Conservation (phyloP, 2,888 invertebrate species). For the Macaria liturata region DNA sequence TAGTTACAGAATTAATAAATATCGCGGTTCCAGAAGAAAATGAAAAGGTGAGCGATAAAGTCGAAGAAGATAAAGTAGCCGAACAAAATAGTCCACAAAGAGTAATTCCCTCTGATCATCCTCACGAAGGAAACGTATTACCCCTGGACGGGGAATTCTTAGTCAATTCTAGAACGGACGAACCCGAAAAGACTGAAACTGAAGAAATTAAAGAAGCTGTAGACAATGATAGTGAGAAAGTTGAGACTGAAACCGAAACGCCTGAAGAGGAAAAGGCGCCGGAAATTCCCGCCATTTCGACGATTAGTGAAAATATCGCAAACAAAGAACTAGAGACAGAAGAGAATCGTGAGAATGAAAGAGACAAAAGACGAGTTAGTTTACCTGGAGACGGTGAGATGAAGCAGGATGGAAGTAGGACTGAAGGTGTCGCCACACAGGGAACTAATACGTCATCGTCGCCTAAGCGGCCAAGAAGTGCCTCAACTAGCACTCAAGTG, state of each 20-base stretch:
- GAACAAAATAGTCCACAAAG: conserved; percentile 54
- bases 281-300: conserved; percentile 87
- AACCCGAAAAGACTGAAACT: conserved; percentile 46
- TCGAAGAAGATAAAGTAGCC: conserved; percentile 32
- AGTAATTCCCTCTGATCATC: conserved; percentile 59
- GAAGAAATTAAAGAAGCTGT: conserved; percentile 49
- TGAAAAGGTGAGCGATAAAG: conserved; percentile 40
- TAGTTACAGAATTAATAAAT: conserved; percentile 64
- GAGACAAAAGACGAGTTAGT: conserved; percentile 84
- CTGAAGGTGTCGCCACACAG: conserved; percentile 64
- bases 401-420: conserved; percentile 70
- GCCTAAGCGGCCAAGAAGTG: conserved; percentile 89
- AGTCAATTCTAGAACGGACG: conserved; percentile 61
- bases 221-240: conserved; percentile 61
- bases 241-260: conserved; percentile 47
- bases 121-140: conserved; percentile 71
- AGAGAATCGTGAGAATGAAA: conserved; percentile 68
- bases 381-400: conserved; percentile 81
- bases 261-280: conserved; percentile 69
- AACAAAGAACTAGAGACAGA: conserved; percentile 67
- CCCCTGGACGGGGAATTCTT: conserved; percentile 75
- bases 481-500: conserved; percentile 92
- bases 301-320: conserved; percentile 88
- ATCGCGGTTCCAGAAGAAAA: conserved; percentile 55
- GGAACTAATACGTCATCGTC: conserved; percentile 78